phyloP scores from a whole-genome alignment of 2,113 vertebrate species.

The Isichthys henryi region DNA sequence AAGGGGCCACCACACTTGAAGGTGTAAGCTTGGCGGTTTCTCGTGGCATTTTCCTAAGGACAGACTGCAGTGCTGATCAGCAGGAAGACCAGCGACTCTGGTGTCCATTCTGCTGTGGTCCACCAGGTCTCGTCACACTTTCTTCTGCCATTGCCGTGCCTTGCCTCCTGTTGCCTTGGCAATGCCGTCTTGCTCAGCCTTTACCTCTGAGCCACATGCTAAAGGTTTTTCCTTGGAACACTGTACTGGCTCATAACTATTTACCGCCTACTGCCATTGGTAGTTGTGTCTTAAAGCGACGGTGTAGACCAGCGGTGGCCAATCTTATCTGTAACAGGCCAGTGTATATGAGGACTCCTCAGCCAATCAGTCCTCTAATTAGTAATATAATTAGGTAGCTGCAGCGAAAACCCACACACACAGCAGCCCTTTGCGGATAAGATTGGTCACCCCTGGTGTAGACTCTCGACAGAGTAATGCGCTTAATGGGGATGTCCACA shows the following conservation, averaged over 20 bases:
- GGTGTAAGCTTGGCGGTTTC: background rate
- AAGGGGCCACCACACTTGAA: background rate
- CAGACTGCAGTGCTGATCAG: constrained; percentile 2
- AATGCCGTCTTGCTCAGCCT: background rate
- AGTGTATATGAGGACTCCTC: no score
- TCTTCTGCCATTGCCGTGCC: background rate
- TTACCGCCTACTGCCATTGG: background rate
- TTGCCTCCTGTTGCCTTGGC: background rate
- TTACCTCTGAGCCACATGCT: constrained; percentile 1
- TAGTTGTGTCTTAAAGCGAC: background rate
- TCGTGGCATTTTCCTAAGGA: background rate
- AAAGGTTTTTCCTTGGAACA: background rate
- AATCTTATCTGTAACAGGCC: no score
- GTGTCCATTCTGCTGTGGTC: background rate
- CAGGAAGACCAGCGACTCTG: background rate
- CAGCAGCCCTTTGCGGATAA: no score
- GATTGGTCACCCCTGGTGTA: background rate
- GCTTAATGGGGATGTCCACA: background rate
- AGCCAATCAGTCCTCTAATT: no score
- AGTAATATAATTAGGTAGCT: no score
- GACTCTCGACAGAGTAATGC: background rate
- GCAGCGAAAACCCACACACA: no score
- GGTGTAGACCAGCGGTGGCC: background rate
- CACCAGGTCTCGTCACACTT: background rate
- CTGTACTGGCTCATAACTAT: background rate